These are phyloP conservation scores for Cephalotes varians DNA, from an alignment of 2,888 invertebrate species.

Conservation along the genomic window DNA sequence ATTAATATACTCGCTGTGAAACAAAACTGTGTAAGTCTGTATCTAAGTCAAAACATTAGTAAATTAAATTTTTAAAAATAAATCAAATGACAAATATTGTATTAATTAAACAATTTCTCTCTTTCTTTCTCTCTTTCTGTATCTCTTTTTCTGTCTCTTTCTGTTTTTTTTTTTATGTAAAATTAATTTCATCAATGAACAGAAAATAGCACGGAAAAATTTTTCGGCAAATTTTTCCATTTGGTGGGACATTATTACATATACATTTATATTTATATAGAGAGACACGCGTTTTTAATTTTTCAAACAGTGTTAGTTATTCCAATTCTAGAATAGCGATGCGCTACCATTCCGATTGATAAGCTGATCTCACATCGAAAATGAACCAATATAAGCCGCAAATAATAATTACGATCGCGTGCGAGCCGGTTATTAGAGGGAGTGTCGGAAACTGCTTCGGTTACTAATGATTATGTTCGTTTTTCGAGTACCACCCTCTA, in stretches of 20 bases:
- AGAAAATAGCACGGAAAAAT: background rate
- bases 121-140: background rate
- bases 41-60: background rate
- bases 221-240: background rate
- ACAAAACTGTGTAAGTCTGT: background rate
- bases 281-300: background rate
- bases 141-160: background rate
- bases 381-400: conserved; percentile 65
- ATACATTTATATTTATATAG: no score
- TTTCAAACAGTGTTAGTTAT: background rate
- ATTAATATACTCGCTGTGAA: background rate
- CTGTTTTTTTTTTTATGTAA: background rate
- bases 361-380: conserved; percentile 47
- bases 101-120: background rate
- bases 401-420: conserved; percentile 80
- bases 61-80: background rate
- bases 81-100: background rate
- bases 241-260: background rate
- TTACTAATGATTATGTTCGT: conserved; percentile 79
- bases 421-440: conserved; percentile 75
- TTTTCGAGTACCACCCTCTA: conserved; percentile 74
- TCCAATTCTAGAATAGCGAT: background rate
- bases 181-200: background rate
- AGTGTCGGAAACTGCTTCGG: conserved; percentile 75
- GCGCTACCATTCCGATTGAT: conserved; percentile 46